Evolutionary conservation across 2,888 invertebrate species (phyloP).

Genomic region (Homarus gammarus): DNA sequence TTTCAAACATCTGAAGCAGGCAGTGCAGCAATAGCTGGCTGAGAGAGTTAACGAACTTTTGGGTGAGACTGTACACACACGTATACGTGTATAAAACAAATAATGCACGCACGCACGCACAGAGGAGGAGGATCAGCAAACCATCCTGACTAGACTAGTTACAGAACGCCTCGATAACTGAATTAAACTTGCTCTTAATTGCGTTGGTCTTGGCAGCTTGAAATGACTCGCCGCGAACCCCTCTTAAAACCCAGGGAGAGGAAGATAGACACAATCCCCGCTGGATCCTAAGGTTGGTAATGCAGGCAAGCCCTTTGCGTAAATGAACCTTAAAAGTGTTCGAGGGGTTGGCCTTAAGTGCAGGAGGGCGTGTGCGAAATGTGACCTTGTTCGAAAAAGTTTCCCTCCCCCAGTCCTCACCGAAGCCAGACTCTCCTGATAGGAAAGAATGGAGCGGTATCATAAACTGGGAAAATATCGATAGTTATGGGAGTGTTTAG

Average conservation of each 20-base stretch:
- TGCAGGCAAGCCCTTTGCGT: neutral
- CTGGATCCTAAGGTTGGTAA: neutral
- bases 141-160: neutral
- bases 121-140: neutral
- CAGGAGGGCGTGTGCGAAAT: neutral
- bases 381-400: neutral
- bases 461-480: too few species aligned
- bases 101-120: neutral
- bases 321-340: neutral
- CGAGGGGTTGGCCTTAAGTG: neutral
- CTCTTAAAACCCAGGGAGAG: too few species aligned
- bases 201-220: slow-evolving; percentile 22
- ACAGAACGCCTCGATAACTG: slow-evolving; percentile 25
- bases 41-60: too few species aligned
- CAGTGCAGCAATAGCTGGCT: too few species aligned
- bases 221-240: neutral
- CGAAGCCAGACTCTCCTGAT: too few species aligned
- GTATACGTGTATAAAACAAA: too few species aligned
- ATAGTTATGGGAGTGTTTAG: too few species aligned
- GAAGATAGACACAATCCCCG: too few species aligned
- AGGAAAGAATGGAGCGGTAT: too few species aligned
- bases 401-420: too few species aligned
- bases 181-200: slow-evolving; percentile 38
- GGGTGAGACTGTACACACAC: too few species aligned
- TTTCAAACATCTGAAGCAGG: too few species aligned